phyloP scores from a whole-genome alignment of 1,140 invertebrate genomes.

The Bombus huntii region DNA sequence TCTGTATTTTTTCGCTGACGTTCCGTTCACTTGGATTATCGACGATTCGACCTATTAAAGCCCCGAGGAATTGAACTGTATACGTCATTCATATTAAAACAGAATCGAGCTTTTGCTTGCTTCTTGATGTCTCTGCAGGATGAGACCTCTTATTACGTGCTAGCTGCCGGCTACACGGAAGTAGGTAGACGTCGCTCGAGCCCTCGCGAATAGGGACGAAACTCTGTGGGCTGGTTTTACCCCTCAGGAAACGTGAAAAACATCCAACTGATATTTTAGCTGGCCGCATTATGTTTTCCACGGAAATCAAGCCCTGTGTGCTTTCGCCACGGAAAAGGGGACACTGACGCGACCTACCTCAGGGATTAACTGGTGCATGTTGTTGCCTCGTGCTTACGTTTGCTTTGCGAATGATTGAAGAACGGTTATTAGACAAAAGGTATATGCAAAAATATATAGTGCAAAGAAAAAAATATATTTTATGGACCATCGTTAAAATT shows the following conservation, averaged over 20 bases:
- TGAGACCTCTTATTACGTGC: conserved; percentile 62
- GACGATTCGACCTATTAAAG: conserved; percentile 68
- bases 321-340: neutral
- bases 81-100: conserved; percentile 60
- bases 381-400: neutral
- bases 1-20: conserved; percentile 58
- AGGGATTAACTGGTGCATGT: neutral
- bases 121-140: conserved; percentile 54
- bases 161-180: conserved; percentile 57
- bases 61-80: conserved; percentile 55
- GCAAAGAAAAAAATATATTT: too few species aligned
- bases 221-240: conserved; percentile 47
- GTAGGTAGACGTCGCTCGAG: conserved; percentile 41
- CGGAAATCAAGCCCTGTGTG: neutral
- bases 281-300: conserved; percentile 23
- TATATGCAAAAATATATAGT: too few species aligned
- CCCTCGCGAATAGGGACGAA: conserved; percentile 55
- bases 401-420: neutral
- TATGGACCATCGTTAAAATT: too few species aligned
- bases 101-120: conserved; percentile 28
- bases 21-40: conserved; percentile 63
- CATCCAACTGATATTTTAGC: conserved; percentile 44
- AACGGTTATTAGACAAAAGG: too few species aligned
- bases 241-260: conserved; percentile 34
- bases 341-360: neutral